These are phyloP conservation scores for Hydra vulgaris DNA, from an alignment of 30 jellyfish, hydroid and myxozoan species.

Conservation along the genomic window DNA sequence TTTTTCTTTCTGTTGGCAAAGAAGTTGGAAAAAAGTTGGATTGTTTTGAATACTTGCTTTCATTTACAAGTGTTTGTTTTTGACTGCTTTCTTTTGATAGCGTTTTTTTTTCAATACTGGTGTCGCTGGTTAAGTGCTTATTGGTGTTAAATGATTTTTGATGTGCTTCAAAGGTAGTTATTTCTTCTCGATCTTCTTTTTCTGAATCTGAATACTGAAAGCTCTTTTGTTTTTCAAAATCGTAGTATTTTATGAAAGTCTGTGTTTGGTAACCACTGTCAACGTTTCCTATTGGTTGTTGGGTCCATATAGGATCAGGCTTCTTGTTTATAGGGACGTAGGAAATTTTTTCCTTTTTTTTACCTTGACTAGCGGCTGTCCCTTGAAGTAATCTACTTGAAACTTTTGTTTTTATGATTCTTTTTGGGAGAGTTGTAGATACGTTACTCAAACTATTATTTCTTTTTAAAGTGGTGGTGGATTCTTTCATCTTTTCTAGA, in stretches of 20 bases:
- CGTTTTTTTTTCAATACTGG: not conserved
- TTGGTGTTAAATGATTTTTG: not conserved
- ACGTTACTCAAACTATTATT: slow-evolving; percentile 21
- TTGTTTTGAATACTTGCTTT: too few relatives aligned
- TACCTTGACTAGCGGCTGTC: slow-evolving; percentile 57
- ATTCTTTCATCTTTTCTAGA: slow-evolving; percentile 10
- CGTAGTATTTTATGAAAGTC: slow-evolving; percentile 17
- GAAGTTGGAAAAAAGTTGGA: too few relatives aligned
- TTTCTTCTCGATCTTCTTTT: not conserved
- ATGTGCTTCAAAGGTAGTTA: not conserved
- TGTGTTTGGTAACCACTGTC: slow-evolving; percentile 23
- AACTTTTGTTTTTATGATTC: slow-evolving; percentile 24
- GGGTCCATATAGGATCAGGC: slow-evolving; percentile 13
- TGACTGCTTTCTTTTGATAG: too few relatives aligned
- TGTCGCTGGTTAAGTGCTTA: not conserved
- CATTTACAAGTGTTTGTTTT: too few relatives aligned
- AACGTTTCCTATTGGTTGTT: slow-evolving; percentile 19
- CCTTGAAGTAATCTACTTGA: slow-evolving; percentile 66
- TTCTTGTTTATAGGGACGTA: slow-evolving; percentile 18
- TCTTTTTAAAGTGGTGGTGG: not conserved
- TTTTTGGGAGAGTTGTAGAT: not conserved
- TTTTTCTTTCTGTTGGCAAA: too few relatives aligned
- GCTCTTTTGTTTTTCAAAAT: slow-evolving; percentile 11
- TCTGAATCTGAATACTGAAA: slow-evolving; percentile 6
- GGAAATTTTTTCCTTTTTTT: slow-evolving; percentile 33